Base-by-base conservation (phyloP, 2,888 invertebrate species). In the Embidobia sp. region DNA sequence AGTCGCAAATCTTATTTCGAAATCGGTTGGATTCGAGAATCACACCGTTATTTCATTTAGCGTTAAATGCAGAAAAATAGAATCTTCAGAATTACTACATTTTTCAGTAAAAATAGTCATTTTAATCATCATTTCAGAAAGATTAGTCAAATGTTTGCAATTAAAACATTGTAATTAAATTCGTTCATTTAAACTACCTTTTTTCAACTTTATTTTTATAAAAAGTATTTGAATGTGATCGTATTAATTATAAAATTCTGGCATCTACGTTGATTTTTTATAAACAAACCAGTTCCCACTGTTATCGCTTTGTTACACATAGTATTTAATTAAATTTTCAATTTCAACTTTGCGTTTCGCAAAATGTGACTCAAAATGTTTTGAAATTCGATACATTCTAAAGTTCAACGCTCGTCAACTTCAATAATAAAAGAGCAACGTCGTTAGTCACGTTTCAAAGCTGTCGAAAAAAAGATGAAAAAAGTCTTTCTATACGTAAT, bases 401-500 rank as follows among this genome's bases (percentile, higher is more conserved):
- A 74, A 74, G 67, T 66, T 66, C 61, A 66, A 46, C 46, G 67
- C 59, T 67, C 73, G 57, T 73, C 69, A 63, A 69, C 29, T 63
- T 31, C 22, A 64, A 64, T 63, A 46, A 77, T 61, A 63, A 67
- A 55, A 75, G 61, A 51, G 48, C 53, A 64, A 11, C 48, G 42
- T 66, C 74, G 70, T 67, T 78, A 75, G 74, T 74, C 64, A 70
- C 48, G 55, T 59, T 57, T 64, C 33, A 74, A 53, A 61, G 73
- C 46, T 69, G 64, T 69, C 49, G 53, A 53, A 78, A 69, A 44
- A 69, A 74, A 64, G 63, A 63, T 44, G 53, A 55, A 74, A 72
- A 74, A 64, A 69, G 44, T 42, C 44, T 51, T 29, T 51, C 55
- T 72, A 33, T 64, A 76, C 78, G 79, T 80, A 80, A 78, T 74